phyloP scores from a whole-genome alignment of 2,888 invertebrate genomes.

The Dryadula phaetusa region DNA sequence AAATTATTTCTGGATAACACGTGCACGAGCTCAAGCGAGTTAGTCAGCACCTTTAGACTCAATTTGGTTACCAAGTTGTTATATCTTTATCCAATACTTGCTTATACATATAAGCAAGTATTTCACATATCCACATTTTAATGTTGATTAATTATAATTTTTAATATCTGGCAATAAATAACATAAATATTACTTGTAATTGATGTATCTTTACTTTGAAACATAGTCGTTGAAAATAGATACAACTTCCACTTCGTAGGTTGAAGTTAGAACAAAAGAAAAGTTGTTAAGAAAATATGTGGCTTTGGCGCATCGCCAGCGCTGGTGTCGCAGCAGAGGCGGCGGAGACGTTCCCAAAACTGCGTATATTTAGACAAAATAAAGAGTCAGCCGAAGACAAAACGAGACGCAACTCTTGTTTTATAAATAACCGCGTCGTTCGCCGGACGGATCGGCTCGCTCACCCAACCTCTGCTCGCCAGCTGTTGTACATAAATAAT shows the following conservation, averaged over 20 bases:
- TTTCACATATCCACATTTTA: too few species aligned
- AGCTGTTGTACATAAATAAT: slow-evolving; percentile 84
- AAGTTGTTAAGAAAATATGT: slow-evolving; percentile 71
- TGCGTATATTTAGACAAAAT: slow-evolving; percentile 85
- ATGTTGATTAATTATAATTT: not conserved
- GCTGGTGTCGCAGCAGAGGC: slow-evolving; percentile 75
- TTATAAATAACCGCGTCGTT: slow-evolving; percentile 83
- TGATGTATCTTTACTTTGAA: not conserved
- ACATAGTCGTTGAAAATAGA: not conserved
- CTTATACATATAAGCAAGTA: too few species aligned
- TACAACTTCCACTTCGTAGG: slow-evolving; percentile 50
- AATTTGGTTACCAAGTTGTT: not conserved
- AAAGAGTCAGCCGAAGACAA: slow-evolving; percentile 84
- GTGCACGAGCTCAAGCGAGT: slow-evolving; percentile 55
- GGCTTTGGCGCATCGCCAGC: slow-evolving; percentile 73
- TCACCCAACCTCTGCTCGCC: slow-evolving; percentile 78
- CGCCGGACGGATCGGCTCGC: slow-evolving; percentile 76
- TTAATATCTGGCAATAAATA: not conserved
- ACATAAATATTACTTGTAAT: not conserved
- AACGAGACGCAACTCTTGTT: slow-evolving; percentile 83
- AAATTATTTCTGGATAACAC: slow-evolving; percentile 67
- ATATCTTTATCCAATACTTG: too few species aligned
- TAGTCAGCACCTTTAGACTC: slow-evolving; percentile 37
- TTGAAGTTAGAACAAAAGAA: slow-evolving; percentile 62
- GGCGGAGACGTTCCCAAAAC: slow-evolving; percentile 81